Percentiles rank a stretch among this genome's conserved stretches.
Conservation (phyloP, 2,113 vertebrate species). For the Hassar affinis region DNA sequence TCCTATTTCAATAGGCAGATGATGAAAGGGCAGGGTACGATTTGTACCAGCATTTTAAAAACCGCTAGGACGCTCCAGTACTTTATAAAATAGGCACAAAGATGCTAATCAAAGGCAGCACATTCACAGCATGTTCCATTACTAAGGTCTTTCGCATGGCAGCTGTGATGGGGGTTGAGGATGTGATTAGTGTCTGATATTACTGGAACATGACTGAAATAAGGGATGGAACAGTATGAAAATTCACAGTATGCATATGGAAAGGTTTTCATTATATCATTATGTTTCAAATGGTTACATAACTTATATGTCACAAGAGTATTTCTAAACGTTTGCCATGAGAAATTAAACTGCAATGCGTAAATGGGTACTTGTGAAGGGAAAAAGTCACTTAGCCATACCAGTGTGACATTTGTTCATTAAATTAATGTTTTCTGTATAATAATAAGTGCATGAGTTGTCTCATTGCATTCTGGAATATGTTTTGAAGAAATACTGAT, state of each 20-base stretch:
- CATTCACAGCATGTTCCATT: not conserved
- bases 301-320: no score
- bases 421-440: no score
- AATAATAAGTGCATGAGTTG: no score
- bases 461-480: no score
- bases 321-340: not conserved
- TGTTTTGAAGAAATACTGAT: no score
- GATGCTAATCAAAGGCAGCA: not conserved
- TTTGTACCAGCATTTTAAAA: not conserved
- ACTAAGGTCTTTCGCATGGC: not conserved
- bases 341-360: no score
- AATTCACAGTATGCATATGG: not conserved
- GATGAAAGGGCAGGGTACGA: not conserved
- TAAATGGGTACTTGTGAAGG: no score
- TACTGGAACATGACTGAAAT: not conserved
- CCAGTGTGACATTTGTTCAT: no score
- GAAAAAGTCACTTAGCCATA: no score
- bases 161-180: not conserved
- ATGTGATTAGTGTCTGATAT: not conserved
- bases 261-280: not conserved
- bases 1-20: not conserved
- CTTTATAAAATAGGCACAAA: not conserved
- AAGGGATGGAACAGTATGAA: not conserved
- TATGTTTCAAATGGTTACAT: not conserved
- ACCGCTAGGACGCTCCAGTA: not conserved